Conservation (phyloP, 2,888 invertebrate genomes). For the Lasius platythorax region DNA sequence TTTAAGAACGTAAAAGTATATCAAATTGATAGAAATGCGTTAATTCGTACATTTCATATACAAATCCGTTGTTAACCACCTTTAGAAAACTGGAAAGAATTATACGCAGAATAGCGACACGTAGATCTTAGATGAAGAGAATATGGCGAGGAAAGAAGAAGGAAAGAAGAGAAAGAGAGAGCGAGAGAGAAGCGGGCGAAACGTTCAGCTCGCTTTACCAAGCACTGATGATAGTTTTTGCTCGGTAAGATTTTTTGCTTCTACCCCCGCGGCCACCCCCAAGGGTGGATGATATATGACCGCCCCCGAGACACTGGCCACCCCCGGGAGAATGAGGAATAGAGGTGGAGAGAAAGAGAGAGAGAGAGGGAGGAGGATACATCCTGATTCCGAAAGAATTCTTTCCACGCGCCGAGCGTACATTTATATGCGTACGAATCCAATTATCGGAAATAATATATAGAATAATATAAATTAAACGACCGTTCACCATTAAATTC, state of each 20-base stretch:
- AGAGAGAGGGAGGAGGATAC: constrained; percentile 71
- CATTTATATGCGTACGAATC: constrained; percentile 68
- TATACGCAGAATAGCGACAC: constrained; percentile 38
- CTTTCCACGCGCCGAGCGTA: constrained; percentile 74
- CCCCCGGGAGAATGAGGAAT: constrained; percentile 78
- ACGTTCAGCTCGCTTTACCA: constrained; percentile 84
- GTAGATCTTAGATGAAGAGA: constrained; percentile 46
- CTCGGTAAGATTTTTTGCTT: constrained; percentile 83
- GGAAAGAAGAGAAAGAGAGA: constrained; percentile 45
- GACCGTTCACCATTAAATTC: background rate
- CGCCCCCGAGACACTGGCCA: constrained; percentile 85
- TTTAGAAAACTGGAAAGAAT: constrained; percentile 22
- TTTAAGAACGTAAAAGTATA: background rate
- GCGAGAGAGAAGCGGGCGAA: constrained; percentile 73
- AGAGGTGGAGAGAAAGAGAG: constrained; percentile 68
- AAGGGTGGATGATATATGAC: constrained; percentile 85
- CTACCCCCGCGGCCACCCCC: constrained; percentile 76
- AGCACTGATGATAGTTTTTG: constrained; percentile 86
- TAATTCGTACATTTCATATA: background rate
- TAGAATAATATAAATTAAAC: constrained; percentile 25
- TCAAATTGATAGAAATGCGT: background rate
- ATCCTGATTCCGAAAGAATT: constrained; percentile 82
- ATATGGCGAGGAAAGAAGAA: constrained; percentile 41
- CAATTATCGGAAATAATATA: constrained; percentile 56
- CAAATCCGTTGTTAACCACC: background rate